Evolutionary conservation across 2,113 vertebrate genomes (phyloP).

Genomic region (Melospiza georgiana): DNA sequence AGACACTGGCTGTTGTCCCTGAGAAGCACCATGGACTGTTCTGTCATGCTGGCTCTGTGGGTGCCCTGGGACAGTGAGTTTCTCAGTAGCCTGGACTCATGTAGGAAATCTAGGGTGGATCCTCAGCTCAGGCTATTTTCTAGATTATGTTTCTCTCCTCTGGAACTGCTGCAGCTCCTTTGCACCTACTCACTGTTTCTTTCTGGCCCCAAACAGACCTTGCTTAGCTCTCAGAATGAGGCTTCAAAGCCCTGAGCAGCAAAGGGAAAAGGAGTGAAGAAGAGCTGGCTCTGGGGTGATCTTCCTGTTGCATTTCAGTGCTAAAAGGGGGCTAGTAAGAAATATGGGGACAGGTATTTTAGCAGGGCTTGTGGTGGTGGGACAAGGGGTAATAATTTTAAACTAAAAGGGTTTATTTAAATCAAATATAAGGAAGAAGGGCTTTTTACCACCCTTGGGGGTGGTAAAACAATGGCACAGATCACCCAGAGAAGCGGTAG

Average conservation of each 20-base stretch:
- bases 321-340: background rate
- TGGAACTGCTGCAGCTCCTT: too few relatives aligned
- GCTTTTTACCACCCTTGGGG: background rate
- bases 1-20: background rate
- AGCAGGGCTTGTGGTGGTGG: background rate
- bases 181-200: background rate
- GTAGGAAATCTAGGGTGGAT: background rate
- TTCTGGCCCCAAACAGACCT: background rate
- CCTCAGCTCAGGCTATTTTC: background rate
- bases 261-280: background rate
- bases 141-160: background rate
- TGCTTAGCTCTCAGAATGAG: fast-evolving
- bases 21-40: background rate
- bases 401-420: background rate
- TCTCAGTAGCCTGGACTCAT: fast-evolving
- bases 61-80: background rate
- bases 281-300: background rate
- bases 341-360: background rate
- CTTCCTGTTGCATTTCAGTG: background rate
- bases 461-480: background rate
- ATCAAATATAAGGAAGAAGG: background rate
- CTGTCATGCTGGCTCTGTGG: background rate
- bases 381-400: background rate
- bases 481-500: fast-evolving
- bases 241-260: too few relatives aligned